These are phyloP conservation scores for Ranitomeya imitator DNA, from an alignment of 2,113 vertebrate genomes.

Conservation along the genomic window DNA sequence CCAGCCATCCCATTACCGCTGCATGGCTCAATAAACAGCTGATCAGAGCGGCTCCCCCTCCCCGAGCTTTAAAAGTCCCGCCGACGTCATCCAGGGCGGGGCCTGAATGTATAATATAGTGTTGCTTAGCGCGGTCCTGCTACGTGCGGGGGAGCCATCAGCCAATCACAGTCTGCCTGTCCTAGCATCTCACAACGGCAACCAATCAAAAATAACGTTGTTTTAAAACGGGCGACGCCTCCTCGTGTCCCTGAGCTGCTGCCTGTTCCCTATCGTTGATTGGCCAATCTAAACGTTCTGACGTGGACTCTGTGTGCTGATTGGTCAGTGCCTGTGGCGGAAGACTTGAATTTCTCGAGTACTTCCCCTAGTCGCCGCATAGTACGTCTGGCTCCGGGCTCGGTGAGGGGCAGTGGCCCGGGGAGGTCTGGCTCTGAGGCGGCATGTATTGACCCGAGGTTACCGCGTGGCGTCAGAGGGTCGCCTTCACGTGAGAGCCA, in stretches of 20 bases:
- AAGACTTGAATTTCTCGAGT: constrained; percentile 22
- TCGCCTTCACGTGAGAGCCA: constrained; percentile 24
- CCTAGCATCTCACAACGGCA: background rate
- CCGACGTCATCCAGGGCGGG: background rate
- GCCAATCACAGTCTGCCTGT: constrained; percentile 2
- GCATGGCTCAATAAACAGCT: constrained; percentile 52
- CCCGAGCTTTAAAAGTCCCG: constrained; percentile 30
- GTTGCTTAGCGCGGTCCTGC: background rate
- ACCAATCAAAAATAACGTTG: constrained; percentile 7
- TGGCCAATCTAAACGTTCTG: background rate
- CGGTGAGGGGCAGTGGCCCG: background rate
- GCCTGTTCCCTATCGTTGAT: background rate
- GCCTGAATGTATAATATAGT: background rate
- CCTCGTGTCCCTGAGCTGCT: background rate
- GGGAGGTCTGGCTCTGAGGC: background rate
- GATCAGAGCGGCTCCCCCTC: background rate
- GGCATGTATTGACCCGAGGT: background rate
- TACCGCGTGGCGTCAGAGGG: background rate
- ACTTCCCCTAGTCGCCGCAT: too few species aligned
- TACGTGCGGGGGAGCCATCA: background rate
- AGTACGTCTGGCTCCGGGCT: background rate
- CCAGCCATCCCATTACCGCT: constrained; percentile 32
- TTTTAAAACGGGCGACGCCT: constrained; percentile 26
- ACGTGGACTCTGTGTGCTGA: background rate
- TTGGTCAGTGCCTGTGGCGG: constrained; percentile 33